A percentile compares a stretch with the other conserved stretches of the same genome.
phyloP scores from a whole-genome alignment of 2,113 vertebrate genomes.

The Antennarius striatus region DNA sequence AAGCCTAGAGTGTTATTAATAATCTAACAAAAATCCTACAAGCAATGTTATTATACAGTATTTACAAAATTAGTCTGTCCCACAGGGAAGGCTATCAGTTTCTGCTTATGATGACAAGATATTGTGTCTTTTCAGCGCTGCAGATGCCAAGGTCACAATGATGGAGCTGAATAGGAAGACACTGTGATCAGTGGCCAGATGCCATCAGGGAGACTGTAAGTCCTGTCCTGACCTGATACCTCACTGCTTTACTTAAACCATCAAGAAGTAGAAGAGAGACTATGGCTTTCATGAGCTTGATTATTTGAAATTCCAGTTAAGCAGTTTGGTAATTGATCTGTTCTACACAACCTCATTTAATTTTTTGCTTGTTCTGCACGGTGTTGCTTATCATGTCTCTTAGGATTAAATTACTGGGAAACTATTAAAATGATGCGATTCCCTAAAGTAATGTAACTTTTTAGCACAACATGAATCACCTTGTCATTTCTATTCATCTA shows the following conservation, averaged over 20 bases:
- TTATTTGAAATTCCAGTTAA: too few species aligned
- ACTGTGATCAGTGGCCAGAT: slow-evolving; percentile 45
- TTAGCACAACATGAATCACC: too few species aligned
- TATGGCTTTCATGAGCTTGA: too few species aligned
- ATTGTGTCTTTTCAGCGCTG: slow-evolving; percentile 71
- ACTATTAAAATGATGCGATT: too few species aligned
- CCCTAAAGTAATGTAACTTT: too few species aligned
- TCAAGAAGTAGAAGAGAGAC: neutral
- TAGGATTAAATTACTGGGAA: too few species aligned
- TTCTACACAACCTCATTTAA: too few species aligned
- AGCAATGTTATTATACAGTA: slow-evolving; percentile 9
- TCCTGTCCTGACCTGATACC: slow-evolving; percentile 19
- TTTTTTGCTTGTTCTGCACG: too few species aligned
- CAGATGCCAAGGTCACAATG: slow-evolving; percentile 71
- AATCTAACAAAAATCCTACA: neutral
- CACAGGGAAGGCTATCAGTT: slow-evolving; percentile 47
- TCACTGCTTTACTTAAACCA: neutral
- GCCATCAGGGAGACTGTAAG: slow-evolving; percentile 68
- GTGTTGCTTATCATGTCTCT: too few species aligned
- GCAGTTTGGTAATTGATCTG: too few species aligned
- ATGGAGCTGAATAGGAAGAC: slow-evolving; percentile 74
- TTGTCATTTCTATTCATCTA: too few species aligned
- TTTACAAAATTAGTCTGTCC: slow-evolving; percentile 27
- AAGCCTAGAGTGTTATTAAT: too few species aligned
- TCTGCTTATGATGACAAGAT: slow-evolving; percentile 67